These are phyloP conservation scores for Pristiophorus japonicus DNA, from an alignment of 2,113 vertebrate species.

Conservation along the genomic window DNA sequence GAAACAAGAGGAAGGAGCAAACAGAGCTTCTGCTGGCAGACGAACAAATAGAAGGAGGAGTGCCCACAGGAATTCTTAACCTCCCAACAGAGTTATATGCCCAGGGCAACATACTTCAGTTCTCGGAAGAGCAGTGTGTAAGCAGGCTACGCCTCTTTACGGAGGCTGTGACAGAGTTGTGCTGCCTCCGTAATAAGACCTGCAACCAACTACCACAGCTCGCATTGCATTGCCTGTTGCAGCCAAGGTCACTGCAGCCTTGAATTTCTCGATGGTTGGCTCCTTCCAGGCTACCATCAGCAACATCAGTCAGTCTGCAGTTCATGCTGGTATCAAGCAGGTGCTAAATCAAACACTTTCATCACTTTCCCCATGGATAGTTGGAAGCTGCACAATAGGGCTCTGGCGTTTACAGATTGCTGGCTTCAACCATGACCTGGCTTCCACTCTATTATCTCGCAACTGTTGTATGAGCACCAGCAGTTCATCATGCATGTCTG, in stretches of 20 bases:
- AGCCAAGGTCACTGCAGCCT: background rate
- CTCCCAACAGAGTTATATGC: background rate
- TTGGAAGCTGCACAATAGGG: background rate
- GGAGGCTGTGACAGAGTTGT: background rate
- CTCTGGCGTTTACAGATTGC: background rate
- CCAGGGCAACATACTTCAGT: background rate
- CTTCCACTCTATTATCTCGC: background rate
- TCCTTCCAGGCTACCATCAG: background rate
- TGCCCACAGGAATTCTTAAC: background rate
- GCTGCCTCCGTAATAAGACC: background rate
- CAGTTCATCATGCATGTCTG: background rate
- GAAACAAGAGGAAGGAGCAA: no score
- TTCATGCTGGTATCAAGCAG: background rate
- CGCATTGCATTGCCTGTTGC: background rate
- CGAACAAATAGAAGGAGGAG: background rate
- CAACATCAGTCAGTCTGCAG: background rate
- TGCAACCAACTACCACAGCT: background rate
- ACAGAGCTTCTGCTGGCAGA: background rate
- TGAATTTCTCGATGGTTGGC: background rate
- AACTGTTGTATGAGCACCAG: background rate
- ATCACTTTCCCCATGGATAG: background rate
- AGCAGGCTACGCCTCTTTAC: background rate
- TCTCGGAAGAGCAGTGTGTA: background rate
- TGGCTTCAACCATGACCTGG: background rate
- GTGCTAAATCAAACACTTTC: background rate